These are phyloP conservation scores for Procavia capensis DNA, from an alignment of 2,113 vertebrate species.

Conservation along the genomic window DNA sequence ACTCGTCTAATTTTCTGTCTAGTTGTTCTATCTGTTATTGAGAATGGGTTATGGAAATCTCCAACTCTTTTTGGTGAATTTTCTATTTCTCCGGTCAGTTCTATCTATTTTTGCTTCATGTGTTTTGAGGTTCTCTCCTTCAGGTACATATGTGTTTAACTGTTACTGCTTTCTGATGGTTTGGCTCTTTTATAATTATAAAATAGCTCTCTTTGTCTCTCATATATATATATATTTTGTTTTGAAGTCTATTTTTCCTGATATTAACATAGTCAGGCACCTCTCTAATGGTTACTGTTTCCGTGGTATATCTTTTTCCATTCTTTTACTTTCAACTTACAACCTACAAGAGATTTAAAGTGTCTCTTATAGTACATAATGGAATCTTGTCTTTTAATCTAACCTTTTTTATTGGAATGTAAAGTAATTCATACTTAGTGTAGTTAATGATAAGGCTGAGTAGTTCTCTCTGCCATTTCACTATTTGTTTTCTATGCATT, in stretches of 20 bases:
- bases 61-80: too few species aligned
- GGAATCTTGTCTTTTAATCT: neutral
- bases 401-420: neutral
- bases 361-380: neutral
- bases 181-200: neutral
- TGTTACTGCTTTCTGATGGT: neutral
- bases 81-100: too few species aligned
- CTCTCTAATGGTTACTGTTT: neutral
- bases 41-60: too few species aligned
- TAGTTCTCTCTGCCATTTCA: neutral
- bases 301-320: neutral
- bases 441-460: neutral
- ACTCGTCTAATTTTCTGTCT: neutral
- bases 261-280: neutral
- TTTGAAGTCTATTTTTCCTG: constrained; percentile 6
- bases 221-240: neutral
- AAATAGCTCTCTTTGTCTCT: neutral
- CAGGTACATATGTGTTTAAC: neutral
- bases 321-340: neutral
- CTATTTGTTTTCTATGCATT: neutral
- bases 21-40: too few species aligned
- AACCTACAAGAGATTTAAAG: neutral
- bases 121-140: neutral
- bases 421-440: neutral
- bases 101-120: neutral